phyloP scores from a whole-genome alignment of 2,113 vertebrate species.

The Caranx melampygus region DNA sequence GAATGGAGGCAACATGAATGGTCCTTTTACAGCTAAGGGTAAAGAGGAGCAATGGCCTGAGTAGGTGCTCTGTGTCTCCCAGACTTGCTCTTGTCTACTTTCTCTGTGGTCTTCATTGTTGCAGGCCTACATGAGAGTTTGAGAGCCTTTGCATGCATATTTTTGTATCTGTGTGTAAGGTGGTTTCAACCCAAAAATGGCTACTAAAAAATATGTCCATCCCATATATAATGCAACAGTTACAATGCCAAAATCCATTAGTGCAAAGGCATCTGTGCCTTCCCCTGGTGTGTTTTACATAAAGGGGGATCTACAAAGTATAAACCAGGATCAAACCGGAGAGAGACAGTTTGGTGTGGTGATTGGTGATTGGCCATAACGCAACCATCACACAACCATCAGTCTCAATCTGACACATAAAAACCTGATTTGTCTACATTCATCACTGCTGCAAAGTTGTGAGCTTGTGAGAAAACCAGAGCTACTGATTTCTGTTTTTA shows the following conservation, averaged over 20 bases:
- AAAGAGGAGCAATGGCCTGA: constrained; percentile 15
- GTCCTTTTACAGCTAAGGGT: constrained; percentile 65
- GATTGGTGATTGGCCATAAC: too few species aligned
- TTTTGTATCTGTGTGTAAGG: not conserved
- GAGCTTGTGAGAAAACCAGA: too few species aligned
- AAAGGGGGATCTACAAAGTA: not conserved
- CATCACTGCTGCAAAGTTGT: too few species aligned
- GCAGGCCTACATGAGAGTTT: constrained; percentile 16
- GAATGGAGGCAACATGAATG: constrained; percentile 79
- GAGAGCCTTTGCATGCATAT: constrained; percentile 12
- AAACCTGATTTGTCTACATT: too few species aligned
- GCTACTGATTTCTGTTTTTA: too few species aligned
- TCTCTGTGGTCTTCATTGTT: constrained; percentile 41
- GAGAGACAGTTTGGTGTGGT: too few species aligned
- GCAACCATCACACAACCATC: too few species aligned
- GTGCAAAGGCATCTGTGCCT: not conserved
- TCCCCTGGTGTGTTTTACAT: not conserved
- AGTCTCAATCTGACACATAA: too few species aligned
- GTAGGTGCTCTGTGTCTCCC: constrained; percentile 21
- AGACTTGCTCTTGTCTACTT: constrained; percentile 28
- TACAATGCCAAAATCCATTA: not conserved
- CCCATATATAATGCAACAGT: not conserved
- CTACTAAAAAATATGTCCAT: not conserved
- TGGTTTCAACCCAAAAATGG: not conserved
- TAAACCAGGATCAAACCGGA: not conserved